A percentile compares a stretch with the other conserved stretches of the same genome.
These are phyloP conservation scores for Gerris buenoi DNA, from an alignment of 1,140 invertebrate species.

Conservation along the genomic window DNA sequence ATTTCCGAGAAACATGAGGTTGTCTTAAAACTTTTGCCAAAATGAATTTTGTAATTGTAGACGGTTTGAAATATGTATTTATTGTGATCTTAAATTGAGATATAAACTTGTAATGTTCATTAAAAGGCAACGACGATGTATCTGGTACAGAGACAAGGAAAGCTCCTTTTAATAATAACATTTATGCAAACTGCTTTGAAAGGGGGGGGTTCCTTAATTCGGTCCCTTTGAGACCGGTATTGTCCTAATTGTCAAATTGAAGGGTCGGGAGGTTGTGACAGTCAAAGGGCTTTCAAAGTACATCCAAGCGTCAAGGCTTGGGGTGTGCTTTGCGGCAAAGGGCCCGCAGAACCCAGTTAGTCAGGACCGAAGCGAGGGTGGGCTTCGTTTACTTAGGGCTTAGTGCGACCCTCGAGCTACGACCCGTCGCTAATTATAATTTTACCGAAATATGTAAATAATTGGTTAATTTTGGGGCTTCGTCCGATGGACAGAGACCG, in stretches of 20 bases:
- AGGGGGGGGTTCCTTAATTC: background rate
- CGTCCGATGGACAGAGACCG: too few species aligned
- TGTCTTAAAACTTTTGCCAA: too few species aligned
- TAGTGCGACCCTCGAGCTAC: background rate
- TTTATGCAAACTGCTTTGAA: background rate
- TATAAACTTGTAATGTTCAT: too few species aligned
- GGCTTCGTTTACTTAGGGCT: background rate
- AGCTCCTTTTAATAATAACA: background rate
- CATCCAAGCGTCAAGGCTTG: too few species aligned
- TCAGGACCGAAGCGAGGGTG: background rate
- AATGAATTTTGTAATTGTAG: too few species aligned
- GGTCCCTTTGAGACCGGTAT: background rate
- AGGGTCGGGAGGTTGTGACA: background rate
- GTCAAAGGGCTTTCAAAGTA: background rate
- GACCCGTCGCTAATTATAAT: background rate
- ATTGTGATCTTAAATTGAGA: too few species aligned
- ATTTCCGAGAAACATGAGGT: too few species aligned
- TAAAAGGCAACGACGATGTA: too few species aligned
- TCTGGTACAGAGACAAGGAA: background rate
- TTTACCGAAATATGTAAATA: background rate
- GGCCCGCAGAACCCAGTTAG: background rate
- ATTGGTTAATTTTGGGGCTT: background rate
- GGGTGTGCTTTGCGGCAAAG: background rate
- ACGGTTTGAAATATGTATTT: too few species aligned
- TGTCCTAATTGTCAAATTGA: background rate